phyloP scores from a whole-genome alignment of 2,113 vertebrate genomes.

The Onychostoma macrolepis region DNA sequence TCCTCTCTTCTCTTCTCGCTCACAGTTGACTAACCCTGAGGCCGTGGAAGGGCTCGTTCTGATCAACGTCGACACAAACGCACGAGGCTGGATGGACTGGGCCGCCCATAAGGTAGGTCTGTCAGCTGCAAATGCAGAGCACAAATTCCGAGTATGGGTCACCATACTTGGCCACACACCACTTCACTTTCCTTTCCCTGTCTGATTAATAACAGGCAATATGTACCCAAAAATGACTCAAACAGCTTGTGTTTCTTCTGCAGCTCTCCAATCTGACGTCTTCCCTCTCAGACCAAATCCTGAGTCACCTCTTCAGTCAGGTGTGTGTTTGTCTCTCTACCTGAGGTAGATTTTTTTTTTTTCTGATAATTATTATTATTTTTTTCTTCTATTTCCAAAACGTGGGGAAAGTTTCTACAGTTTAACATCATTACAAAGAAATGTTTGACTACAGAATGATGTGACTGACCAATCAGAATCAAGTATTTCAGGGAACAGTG shows the following conservation, averaged over 20 bases:
- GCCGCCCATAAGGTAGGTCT: constrained; percentile 92
- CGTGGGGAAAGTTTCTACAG: too few species aligned
- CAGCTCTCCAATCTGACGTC: constrained; percentile 85
- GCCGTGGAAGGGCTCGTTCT: constrained; percentile 89
- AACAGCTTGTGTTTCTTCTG: not conserved
- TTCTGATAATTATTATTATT: too few species aligned
- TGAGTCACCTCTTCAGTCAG: constrained; percentile 89
- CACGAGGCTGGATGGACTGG: constrained; percentile 93
- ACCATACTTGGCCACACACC: too few species aligned
- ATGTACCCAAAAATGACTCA: not conserved
- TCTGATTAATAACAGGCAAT: not conserved
- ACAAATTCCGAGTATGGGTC: too few species aligned
- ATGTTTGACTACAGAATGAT: not conserved
- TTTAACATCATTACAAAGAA: too few species aligned
- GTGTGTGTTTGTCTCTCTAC: constrained; percentile 59
- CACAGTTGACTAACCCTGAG: constrained; percentile 82
- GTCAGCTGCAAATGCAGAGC: not conserved
- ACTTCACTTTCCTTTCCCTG: too few species aligned
- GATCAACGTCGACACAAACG: constrained; percentile 87
- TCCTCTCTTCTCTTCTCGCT: constrained; percentile 20
- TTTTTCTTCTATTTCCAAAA: too few species aligned
- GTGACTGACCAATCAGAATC: not conserved
- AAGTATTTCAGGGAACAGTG: not conserved
- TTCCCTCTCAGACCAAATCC: constrained; percentile 85
- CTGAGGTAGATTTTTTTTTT: too few species aligned